A percentile compares a stretch with the other conserved stretches of the same genome.
These are phyloP conservation scores for Agrochola lychnidis DNA, from an alignment of 2,888 invertebrate species.

Conservation along the genomic window DNA sequence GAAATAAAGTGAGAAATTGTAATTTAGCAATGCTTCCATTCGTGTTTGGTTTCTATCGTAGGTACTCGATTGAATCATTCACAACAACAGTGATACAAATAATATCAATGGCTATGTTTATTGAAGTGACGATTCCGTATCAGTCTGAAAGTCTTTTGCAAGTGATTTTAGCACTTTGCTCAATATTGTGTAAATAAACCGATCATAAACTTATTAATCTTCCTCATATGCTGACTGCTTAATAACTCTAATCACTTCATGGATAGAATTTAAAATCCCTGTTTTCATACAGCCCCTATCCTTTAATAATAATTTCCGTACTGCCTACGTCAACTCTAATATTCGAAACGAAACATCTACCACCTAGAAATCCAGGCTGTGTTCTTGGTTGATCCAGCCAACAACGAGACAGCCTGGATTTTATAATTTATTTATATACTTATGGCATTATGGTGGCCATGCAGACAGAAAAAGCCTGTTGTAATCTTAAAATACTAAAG, in stretches of 20 bases:
- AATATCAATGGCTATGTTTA: slow-evolving; percentile 54
- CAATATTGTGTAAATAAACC: slow-evolving; percentile 19
- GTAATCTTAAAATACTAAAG: background rate
- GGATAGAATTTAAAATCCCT: background rate
- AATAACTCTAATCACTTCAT: background rate
- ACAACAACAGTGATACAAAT: slow-evolving; percentile 64
- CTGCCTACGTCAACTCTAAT: too few species aligned
- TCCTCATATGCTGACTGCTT: background rate
- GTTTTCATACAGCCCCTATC: background rate
- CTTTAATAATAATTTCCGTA: background rate
- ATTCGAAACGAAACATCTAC: background rate
- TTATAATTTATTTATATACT: background rate
- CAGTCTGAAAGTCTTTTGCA: slow-evolving; percentile 34
- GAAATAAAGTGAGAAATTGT: slow-evolving; percentile 10
- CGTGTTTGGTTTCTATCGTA: slow-evolving; percentile 52
- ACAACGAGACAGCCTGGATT: background rate
- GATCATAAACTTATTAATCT: slow-evolving; percentile 2
- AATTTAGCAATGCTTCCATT: slow-evolving; percentile 16
- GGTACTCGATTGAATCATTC: slow-evolving; percentile 61
- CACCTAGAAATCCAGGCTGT: background rate
- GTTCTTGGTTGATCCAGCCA: background rate
- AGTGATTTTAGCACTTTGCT: slow-evolving; percentile 34
- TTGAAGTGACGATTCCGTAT: slow-evolving; percentile 46
- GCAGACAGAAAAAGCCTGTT: too few species aligned
- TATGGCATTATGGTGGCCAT: background rate